Evolutionary conservation across 2,888 invertebrate genomes (phyloP).

Genomic region (Napeogenes sylphis): DNA sequence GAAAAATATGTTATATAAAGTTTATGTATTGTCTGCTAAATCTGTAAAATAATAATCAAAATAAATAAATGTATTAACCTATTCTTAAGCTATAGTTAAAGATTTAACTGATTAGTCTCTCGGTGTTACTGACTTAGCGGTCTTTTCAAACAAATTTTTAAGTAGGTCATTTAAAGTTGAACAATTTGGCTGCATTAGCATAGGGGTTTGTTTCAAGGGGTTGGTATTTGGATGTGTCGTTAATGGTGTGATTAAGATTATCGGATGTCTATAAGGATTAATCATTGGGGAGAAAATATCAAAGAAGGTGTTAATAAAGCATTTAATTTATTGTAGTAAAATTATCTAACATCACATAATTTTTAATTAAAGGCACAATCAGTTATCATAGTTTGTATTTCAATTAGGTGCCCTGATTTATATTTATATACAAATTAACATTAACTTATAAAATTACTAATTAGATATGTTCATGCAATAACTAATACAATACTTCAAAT

Average conservation of each 20-base stretch:
- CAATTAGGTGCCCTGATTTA: constrained; percentile 48
- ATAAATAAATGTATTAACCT: neutral
- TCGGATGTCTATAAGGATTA: constrained; percentile 31
- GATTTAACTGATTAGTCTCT: constrained; percentile 10
- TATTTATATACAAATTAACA: constrained; percentile 30
- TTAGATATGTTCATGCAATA: constrained; percentile 11
- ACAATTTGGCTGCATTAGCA: constrained; percentile 60
- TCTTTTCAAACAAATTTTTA: constrained; percentile 46
- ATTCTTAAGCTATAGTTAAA: constrained; percentile 18
- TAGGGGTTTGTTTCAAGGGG: constrained; percentile 54
- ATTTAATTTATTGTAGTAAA: constrained; percentile 43
- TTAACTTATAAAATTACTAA: constrained; percentile 11
- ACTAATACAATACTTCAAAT: neutral
- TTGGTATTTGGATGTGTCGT: constrained; percentile 45
- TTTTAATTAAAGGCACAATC: constrained; percentile 61
- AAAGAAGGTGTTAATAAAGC: constrained; percentile 28
- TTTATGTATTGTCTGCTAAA: neutral
- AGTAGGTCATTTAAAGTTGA: constrained; percentile 61
- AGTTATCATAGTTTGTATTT: constrained; percentile 46
- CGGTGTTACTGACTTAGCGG: constrained; percentile 39
- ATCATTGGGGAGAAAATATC: constrained; percentile 28
- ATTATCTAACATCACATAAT: constrained; percentile 63
- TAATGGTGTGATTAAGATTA: constrained; percentile 46
- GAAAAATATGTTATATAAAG: neutral
- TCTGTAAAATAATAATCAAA: neutral